Evolutionary conservation across 2,797 vertebrate genomes (phyloP).

Genomic region (Poecilia gillii): DNA sequence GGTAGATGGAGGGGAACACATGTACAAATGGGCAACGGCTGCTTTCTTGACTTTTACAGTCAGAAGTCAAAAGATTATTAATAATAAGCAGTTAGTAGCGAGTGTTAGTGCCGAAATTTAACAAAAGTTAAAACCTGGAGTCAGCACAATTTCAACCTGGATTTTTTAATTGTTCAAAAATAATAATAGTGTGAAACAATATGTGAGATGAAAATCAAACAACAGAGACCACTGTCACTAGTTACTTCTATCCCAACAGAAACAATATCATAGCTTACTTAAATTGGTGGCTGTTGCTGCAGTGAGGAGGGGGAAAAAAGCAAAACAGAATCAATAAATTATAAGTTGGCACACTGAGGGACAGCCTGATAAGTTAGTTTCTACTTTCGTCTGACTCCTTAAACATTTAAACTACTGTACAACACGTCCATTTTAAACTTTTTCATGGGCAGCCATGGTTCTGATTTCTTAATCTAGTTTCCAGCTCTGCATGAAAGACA

Average conservation of each 20-base stretch:
- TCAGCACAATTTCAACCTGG: neutral
- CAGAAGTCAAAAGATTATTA: neutral
- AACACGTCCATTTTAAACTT: neutral
- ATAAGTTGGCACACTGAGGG: neutral
- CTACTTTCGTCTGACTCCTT: neutral
- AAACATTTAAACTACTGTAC: neutral
- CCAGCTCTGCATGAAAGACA: neutral
- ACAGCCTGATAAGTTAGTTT: neutral
- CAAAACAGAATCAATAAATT: slow-evolving; percentile 1
- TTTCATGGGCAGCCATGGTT: neutral
- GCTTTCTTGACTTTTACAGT: neutral
- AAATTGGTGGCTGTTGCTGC: neutral
- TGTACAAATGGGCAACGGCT: neutral
- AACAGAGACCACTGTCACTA: neutral
- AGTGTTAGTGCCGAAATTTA: no score
- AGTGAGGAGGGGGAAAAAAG: neutral
- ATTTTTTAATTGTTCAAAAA: neutral
- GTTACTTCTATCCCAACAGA: neutral
- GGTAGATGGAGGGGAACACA: neutral
- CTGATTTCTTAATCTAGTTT: neutral
- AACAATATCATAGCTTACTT: neutral
- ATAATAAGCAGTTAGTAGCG: neutral
- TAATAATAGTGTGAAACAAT: neutral
- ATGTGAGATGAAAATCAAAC: neutral
- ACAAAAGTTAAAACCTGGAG: neutral